Evolutionary conservation across 2,888 invertebrate genomes (phyloP), one percentile per base, ranked within the genome.

Genomic region (Neuroscelio doddi): DNA sequence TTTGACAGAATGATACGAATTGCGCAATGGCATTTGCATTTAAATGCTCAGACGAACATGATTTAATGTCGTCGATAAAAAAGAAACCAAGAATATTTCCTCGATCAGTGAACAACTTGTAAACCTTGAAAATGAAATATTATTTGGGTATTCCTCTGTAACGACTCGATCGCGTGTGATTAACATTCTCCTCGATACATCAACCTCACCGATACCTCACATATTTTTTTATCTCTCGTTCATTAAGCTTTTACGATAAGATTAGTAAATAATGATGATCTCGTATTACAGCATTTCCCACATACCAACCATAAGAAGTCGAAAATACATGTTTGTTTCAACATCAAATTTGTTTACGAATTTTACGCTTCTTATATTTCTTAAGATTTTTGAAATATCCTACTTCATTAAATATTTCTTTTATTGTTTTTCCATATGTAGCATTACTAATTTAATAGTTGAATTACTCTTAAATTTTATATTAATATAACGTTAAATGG

Each of bases 131-230:
- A 61, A 72, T 74, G 65, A 80, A 76, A 74, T 77, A 78, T 80
- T 72, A 72, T 72, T 61, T 63, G 69, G 71, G 74, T 75, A 74
- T 76, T 72, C 73, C 72, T 65, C 58, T 55, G 72, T 79, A 80
- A 80, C 76, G 76, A 80, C 75, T 74, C 73, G 76, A 78, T 80
- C 78, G 79, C 80, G 78, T 76, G 79, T 70, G 72, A 80, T 80
- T 77, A 72, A 71, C 75, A 71, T 71, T 74, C 71, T 57, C 74
- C 70, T 58, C 70, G 71, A 74, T 73, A 69, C 69, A 68, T 71
- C 69, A 69, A 53, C 67, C 64, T 57, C 62, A 64, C 52, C 63
- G 41, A 62, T 61, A 58, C 62, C 51, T 62, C 65, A 42, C 65
- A 66, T 56, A 45, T 69, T 71, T 68, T 58, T 62, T 66, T 45